Base-by-base conservation (phyloP, 2,888 invertebrate genomes). In the Cacoxenus indagator region DNA sequence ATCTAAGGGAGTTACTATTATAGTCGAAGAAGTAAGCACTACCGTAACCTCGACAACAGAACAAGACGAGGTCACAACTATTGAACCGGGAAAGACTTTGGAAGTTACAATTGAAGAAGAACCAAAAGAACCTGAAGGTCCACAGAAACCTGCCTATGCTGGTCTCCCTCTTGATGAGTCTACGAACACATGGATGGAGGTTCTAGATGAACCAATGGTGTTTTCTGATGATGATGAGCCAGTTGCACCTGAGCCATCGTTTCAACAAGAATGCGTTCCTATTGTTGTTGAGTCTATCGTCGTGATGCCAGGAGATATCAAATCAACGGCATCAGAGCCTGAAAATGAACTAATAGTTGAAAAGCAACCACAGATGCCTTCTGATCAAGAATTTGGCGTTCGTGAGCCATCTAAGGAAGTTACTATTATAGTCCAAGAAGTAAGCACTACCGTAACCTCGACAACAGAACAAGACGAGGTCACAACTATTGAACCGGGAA, bases 131-230 rank as follows among this genome's bases (percentile, higher is more conserved):
- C 57, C 67, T 0, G 83, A 85, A 65, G 80, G 86, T 73, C 76
- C 84, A 0, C 83, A 70, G 76, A 77, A 75, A 67, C 68, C 76
- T 9, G 76, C 71, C 0, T 84, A 84, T 68, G 83, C 78, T 27
- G 86, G 83, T 5, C 71, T 85, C 59, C 84, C 86, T 1, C 76
- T 84, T 37, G 85, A 43, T 43, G 55, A 51, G 48, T 11, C 61
- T n/a, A 46, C 81, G 55, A 77, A 74, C 64, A 64, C 76, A 66
- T 87, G 87, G 83, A 81, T 88, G 79, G 76, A 81, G 62, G 81
- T 83, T 4, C 54, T 84, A 43, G 87, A 87, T 61, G 85, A 87
- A 69, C 83, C 85, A 29, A 81, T 85, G 67, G 70, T 72, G 17
- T 77, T 87, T 29, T 83, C 86, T 6, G 83, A 85, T 61, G 81